Percentiles rank a stretch among this genome's conserved stretches.
These are phyloP conservation scores for Tortrix viridana DNA, from an alignment of 2,888 invertebrate species.

Conservation along the genomic window DNA sequence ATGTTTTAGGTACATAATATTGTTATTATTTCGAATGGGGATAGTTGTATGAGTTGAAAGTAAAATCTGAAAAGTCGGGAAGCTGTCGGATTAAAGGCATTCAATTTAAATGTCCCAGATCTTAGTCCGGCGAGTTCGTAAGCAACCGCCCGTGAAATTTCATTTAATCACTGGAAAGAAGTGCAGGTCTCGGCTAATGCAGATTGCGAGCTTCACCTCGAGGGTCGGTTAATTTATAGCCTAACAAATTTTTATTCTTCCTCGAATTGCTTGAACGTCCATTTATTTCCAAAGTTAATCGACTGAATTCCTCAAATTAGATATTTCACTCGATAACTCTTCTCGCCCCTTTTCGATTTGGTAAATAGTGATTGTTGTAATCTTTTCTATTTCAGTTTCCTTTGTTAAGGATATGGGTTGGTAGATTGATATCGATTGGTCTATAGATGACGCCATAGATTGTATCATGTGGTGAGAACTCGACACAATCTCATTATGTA, in stretches of 20 bases:
- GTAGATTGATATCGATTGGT: slow-evolving; percentile 42
- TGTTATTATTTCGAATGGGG: background rate
- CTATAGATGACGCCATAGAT: slow-evolving; percentile 41
- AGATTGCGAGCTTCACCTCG: slow-evolving; percentile 74
- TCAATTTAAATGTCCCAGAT: slow-evolving; percentile 77
- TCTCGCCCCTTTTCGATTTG: slow-evolving; percentile 41
- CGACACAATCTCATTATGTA: slow-evolving; percentile 54
- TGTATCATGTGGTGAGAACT: slow-evolving; percentile 45
- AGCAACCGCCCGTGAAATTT: slow-evolving; percentile 80
- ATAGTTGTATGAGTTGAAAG: slow-evolving; percentile 12
- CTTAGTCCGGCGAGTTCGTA: slow-evolving; percentile 77
- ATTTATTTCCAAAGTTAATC: slow-evolving; percentile 62
- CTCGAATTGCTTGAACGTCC: slow-evolving; percentile 74
- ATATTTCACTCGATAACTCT: slow-evolving; percentile 54
- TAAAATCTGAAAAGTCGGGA: slow-evolving; percentile 31
- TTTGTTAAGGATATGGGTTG: slow-evolving; percentile 17
- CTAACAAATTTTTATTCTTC: slow-evolving; percentile 80
- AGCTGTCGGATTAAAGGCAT: slow-evolving; percentile 70
- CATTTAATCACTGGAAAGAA: slow-evolving; percentile 80
- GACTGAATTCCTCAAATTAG: slow-evolving; percentile 57
- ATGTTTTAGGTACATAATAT: background rate
- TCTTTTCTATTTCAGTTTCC: slow-evolving; percentile 30
- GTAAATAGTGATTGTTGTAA: slow-evolving; percentile 34
- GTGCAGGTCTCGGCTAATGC: slow-evolving; percentile 78
- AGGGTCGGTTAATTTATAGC: slow-evolving; percentile 77